phyloP scores from a whole-genome alignment of 2,113 vertebrate genomes.

The Otis tarda region DNA sequence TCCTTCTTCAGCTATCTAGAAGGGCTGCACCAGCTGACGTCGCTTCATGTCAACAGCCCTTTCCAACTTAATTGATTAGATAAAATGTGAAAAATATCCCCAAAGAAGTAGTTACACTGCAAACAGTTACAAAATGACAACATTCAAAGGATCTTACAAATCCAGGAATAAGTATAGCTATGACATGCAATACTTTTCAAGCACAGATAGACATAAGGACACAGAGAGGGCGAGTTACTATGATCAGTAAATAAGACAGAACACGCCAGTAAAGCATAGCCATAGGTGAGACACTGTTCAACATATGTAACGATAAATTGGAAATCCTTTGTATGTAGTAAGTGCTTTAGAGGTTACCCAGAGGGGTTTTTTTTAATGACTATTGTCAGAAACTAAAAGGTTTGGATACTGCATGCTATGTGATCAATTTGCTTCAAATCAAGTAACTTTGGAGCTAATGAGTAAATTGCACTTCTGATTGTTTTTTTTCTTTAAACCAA shows the following conservation, averaged over 20 bases:
- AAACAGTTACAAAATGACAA: background rate
- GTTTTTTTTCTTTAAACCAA: background rate
- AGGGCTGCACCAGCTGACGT: background rate
- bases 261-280: background rate
- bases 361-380: background rate
- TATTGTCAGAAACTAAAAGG: background rate
- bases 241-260: background rate
- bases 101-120: background rate
- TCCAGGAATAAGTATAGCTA: background rate
- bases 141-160: background rate
- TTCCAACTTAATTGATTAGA: background rate
- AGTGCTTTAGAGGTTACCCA: background rate
- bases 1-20: background rate
- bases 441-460: background rate
- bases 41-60: background rate
- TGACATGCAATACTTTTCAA: background rate
- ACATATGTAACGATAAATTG: accelerated
- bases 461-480: background rate
- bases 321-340: background rate
- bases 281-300: background rate
- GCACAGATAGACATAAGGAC: background rate
- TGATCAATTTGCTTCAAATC: background rate
- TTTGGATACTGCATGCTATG: background rate
- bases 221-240: background rate
- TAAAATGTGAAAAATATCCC: background rate